Evolutionary conservation across 2,888 invertebrate species (phyloP), one percentile per base, ranked within the genome.

Genomic region (Tyria jacobaeae): DNA sequence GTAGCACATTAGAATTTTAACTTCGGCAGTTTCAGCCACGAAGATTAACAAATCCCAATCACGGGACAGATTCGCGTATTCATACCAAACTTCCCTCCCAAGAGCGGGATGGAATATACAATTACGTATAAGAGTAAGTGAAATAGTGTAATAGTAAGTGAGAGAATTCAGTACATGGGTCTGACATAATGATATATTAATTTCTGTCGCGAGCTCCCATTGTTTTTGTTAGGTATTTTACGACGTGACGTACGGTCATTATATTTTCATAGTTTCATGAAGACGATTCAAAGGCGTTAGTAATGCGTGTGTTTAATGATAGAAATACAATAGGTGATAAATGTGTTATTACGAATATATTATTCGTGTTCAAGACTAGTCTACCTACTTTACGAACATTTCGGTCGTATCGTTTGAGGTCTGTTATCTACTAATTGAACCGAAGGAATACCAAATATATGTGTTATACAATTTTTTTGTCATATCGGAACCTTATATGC

Each of bases 171-270:
- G n/a, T n/a, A 79, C 83, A 87, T 94, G 94, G 88, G 87, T 86
- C 88, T 94, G 94, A 93, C 94, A 92, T 93, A 94, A 94, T 94
- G 94, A 94, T 94, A 91, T 93, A 94, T 94, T 94, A 94, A 94
- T 94, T 93, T 93, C 92, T 92, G 91, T 91, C 92, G 90, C 89
- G 84, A 79, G 88, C 90, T 84, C 75, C 91, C 81, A 91, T 94
- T 94, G 93, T 93, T 92, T 44, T 92, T 89, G 91, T 87, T 89
- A 90, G 91, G 92, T 93, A 91, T 93, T 92, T 92, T 90, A 89
- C 89, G 85, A 80, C 77, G 86, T 92, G 93, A 93, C 90, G 91
- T 89, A 92, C 92, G 92, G 92, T 92, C 93, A 93, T 93, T 91
- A 93, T 82, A 89, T 90, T 92, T 93, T 93, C 93, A 93, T 93